Base-by-base conservation (phyloP, 1,140 invertebrate species). In the Cataglyphis hispanica region DNA sequence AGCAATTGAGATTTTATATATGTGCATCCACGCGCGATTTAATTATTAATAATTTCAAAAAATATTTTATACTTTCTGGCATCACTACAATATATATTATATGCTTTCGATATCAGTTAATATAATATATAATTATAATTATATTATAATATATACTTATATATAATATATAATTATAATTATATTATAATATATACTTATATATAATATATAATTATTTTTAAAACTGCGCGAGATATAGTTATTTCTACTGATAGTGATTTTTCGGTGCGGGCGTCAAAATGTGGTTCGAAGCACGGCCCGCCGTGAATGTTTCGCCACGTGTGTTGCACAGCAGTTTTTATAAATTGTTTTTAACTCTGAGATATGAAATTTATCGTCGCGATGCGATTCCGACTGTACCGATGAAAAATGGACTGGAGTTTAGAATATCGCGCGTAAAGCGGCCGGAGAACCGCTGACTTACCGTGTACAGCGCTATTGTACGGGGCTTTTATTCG, bases 261-360 rank as follows among this genome's bases (percentile, higher is more conserved):
- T 25, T 77, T 80, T 69, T 69, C 63, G 56, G 1, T 11, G 13
- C 46, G n/a, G 76, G 77, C 77, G 77, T 80, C 64, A 46, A 80
- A 80, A 64, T 50, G 27, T 58, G 25, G 19, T 22, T 46, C 46
- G 76, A 56, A 50, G 75, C 70, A 46, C 13, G 43, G 11, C 7
- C 7, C 7, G 34, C 60, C 27, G 6, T 27, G 34, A 4, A 25
- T 66, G 64, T 66, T 66, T 66, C n/a, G 34, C 40, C 40, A 27
- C 46, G 25, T 10, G 25, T 50, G 46, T 50, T 19, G 46, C 25
- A 16, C 78, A 19, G 37, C 25, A 31, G 67, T 67, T 83, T 83
- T 83, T 83, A 72, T 83, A 83, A 83, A 83, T 83, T 83, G 67
- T 83, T 83, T 72, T 56, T 56, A 83, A 83, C 78, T 83, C 37